Base-by-base conservation (phyloP, 2,113 vertebrate genomes). In the Alces alces region DNA sequence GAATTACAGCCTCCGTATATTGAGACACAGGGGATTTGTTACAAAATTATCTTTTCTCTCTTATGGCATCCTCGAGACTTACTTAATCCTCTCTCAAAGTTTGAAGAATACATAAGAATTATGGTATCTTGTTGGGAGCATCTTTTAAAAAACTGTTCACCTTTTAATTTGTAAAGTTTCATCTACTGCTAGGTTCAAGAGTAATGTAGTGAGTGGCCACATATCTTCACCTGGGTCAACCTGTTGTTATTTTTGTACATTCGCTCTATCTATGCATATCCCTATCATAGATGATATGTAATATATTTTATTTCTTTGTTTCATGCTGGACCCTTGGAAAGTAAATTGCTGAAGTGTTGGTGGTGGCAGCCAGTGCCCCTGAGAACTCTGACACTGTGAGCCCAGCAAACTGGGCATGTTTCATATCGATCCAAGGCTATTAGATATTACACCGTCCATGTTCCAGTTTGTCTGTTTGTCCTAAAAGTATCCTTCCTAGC, bases 41-140 rank as follows among this genome's bases (percentile, higher is more conserved):
- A 45, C 64, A 64, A 92, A 97, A 80, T 90, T 61, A 91, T 94
- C 95, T 96, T 86, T 61, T 92, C 3, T 91, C 50, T 92, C 55
- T 93, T 93, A 82, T 16, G 54, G 28, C 78, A 94, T 91, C 45
- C 84, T 89, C 15, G 52, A 96, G 83, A 86, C 78, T 85, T 94
- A 86, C 36, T 96, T 94, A 91, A 91, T 93, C 50, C 9, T 95
- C 66, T 86, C 89, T 97, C 64, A 47, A 78, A 86, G 55, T 96
- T 89, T 95, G 84, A 96, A 95, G 60, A 95, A 60, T 58, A 58
- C 23, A 10, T 94, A 89, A 30, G 66, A 93, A 91, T 86, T 91
- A 84, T 33, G 7, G 7, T 80, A 58, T 96, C 85, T 92, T 82
- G 5, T 55, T 73, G n/a, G 30, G 39, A 94, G 30, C 47, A 64